Evolutionary conservation across 2,888 invertebrate genomes (phyloP).

Genomic region (Polymixis flavicincta): DNA sequence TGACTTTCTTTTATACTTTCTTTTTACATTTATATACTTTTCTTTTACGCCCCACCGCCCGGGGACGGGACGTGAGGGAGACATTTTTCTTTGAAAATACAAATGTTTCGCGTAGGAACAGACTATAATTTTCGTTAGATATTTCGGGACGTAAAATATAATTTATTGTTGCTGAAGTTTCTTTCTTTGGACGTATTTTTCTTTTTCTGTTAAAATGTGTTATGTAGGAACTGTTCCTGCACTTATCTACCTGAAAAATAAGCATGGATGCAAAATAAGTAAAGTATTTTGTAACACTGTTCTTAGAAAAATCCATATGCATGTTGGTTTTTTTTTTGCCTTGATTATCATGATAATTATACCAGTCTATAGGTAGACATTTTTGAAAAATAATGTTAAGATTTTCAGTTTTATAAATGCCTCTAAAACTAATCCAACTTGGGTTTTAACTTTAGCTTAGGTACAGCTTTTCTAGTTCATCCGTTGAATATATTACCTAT

Average conservation of each 20-base stretch:
- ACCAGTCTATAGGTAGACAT: background rate
- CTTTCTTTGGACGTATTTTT: slow-evolving; percentile 30
- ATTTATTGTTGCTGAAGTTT: slow-evolving; percentile 55
- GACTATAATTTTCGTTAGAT: slow-evolving; percentile 59
- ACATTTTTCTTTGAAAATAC: slow-evolving; percentile 70
- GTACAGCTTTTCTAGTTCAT: slow-evolving; percentile 1
- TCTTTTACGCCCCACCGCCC: slow-evolving; percentile 80
- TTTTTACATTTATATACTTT: slow-evolving; percentile 83
- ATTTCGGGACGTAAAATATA: slow-evolving; percentile 65
- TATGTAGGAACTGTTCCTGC: background rate
- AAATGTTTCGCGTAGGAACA: slow-evolving; percentile 59
- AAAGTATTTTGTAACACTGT: background rate
- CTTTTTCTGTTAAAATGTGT: background rate
- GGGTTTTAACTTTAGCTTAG: background rate
- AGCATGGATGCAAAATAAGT: background rate
- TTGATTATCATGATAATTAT: background rate
- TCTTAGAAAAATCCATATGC: too few species aligned
- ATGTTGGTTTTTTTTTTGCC: too few species aligned
- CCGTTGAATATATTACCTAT: slow-evolving; percentile 6
- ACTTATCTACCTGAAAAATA: background rate
- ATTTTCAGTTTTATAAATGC: background rate
- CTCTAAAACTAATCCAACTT: background rate
- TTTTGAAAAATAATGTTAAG: background rate
- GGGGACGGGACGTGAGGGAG: slow-evolving; percentile 79
- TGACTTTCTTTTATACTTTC: slow-evolving; percentile 84